These are phyloP conservation scores for Pangasius mekongensis DNA, from an alignment of 2,797 vertebrate species.

Conservation along the genomic window DNA sequence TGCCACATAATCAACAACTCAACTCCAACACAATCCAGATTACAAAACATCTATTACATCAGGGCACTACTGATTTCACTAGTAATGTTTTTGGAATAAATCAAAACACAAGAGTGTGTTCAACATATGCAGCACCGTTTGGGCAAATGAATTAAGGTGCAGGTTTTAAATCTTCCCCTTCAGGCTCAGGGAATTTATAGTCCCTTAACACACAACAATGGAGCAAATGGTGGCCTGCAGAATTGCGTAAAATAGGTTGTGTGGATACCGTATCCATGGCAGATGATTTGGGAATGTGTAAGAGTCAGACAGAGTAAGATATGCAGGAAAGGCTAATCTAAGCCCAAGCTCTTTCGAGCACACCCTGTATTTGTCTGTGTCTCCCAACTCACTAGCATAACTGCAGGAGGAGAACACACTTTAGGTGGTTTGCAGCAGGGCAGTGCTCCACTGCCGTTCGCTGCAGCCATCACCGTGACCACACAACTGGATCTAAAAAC, in stretches of 20 bases:
- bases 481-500: conserved; percentile 39
- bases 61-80: not conserved
- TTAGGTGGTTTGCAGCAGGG: conserved; percentile 31
- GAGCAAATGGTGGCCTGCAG: not conserved
- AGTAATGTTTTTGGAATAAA: not conserved
- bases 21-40: conserved; percentile 19
- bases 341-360: conserved; percentile 15
- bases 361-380: conserved; percentile 16
- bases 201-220: not conserved
- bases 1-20: not conserved
- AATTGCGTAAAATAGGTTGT: conserved; percentile 7
- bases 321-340: conserved; percentile 21
- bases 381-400: not conserved
- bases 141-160: not conserved
- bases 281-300: conserved; percentile 15
- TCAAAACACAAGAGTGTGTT: not conserved
- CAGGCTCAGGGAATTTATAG: not conserved
- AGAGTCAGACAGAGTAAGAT: not conserved
- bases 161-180: not conserved
- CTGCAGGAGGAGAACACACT: conserved; percentile 25
- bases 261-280: conserved; percentile 23
- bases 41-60: conserved; percentile 10
- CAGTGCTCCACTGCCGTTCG: conserved; percentile 38
- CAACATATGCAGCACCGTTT: not conserved
- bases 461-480: conserved; percentile 32